A percentile compares a stretch with the other conserved stretches of the same genome.
Conservation (phyloP, 2,888 invertebrate species). For the Drosophila anomelani region DNA sequence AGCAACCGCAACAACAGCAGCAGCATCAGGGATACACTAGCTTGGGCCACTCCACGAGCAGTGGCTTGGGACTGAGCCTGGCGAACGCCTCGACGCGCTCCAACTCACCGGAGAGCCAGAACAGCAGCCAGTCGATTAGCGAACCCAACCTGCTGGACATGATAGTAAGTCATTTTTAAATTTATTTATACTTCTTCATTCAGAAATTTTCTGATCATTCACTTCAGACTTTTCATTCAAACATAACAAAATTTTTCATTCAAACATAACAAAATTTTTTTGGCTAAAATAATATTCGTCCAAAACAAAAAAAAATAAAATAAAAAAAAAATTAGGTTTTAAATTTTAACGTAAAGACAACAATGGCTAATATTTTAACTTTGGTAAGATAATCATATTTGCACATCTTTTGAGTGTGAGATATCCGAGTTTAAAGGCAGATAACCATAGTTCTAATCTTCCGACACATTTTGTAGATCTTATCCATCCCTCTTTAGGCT, state of each 20-base stretch:
- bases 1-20: constrained; percentile 36
- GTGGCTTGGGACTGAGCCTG: constrained; percentile 61
- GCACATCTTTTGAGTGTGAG: too few species aligned
- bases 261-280: not conserved
- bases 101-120: constrained; percentile 84
- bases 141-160: constrained; percentile 83
- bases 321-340: not conserved
- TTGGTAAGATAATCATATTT: not conserved
- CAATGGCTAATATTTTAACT: not conserved
- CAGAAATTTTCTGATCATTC: not conserved
- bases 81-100: constrained; percentile 82
- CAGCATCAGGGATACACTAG: constrained; percentile 41
- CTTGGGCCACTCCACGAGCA: constrained; percentile 46
- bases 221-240: not conserved
- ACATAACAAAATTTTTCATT: not conserved
- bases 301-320: not conserved
- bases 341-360: constrained; percentile 2
- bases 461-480: not conserved
- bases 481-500: not conserved
- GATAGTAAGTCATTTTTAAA: constrained; percentile 73
- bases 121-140: constrained; percentile 82
- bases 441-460: too few species aligned
- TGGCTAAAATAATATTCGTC: not conserved
- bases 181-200: not conserved
- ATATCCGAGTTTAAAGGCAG: too few species aligned